phyloP scores from a whole-genome alignment of 2,888 invertebrate species.

The Coleophora flavipennella region DNA sequence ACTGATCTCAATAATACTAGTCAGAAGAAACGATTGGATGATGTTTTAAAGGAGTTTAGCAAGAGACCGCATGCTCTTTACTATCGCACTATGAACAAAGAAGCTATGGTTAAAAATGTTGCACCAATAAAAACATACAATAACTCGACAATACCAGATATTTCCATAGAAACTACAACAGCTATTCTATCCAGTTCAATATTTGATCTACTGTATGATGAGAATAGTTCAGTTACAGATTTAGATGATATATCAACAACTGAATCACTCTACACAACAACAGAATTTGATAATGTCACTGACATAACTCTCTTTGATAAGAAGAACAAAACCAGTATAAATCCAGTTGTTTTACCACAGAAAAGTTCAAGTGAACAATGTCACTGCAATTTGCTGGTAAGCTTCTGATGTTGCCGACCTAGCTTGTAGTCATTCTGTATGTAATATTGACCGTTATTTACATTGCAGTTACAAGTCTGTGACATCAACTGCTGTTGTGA shows the following conservation, averaged over 20 bases:
- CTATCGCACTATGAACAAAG: slow-evolving; percentile 29
- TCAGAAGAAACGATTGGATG: slow-evolving; percentile 26
- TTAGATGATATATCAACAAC: slow-evolving; percentile 33
- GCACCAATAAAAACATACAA: slow-evolving; percentile 21
- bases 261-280: slow-evolving; percentile 31
- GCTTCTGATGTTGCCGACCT: slow-evolving; percentile 9
- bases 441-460: not conserved
- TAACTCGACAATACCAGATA: slow-evolving; percentile 28
- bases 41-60: slow-evolving; percentile 33
- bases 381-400: slow-evolving; percentile 51
- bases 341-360: slow-evolving; percentile 28
- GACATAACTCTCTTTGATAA: slow-evolving; percentile 46
- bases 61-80: slow-evolving; percentile 49
- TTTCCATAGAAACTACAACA: slow-evolving; percentile 25
- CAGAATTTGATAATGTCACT: slow-evolving; percentile 51
- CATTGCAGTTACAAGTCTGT: slow-evolving; percentile 73
- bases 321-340: slow-evolving; percentile 29
- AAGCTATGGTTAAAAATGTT: slow-evolving; percentile 12
- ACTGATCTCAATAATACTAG: slow-evolving; percentile 27
- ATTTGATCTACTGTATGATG: slow-evolving; percentile 49
- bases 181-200: slow-evolving; percentile 32
- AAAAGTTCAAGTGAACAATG: slow-evolving; percentile 29
- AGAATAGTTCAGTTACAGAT: slow-evolving; percentile 38
- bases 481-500: slow-evolving; percentile 92
- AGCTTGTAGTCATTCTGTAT: no score